Evolutionary conservation across 2,113 vertebrate species (phyloP), one percentile per base, ranked within the genome.

Genomic region (Fregata magnificens): DNA sequence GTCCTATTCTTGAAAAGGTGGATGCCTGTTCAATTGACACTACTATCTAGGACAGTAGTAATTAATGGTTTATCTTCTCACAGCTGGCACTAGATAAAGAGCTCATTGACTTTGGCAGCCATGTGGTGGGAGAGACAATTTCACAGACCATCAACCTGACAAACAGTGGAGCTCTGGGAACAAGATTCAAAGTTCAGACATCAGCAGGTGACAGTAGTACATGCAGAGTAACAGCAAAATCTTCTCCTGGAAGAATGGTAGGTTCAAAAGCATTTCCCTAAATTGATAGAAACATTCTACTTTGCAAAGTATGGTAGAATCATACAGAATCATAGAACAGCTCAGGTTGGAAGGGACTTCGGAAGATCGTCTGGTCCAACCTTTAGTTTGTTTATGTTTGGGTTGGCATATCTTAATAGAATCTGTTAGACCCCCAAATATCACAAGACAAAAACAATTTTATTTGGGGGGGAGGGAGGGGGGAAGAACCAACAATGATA

Each of bases 31-130:
- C 71, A 78, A 31, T 83, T 81, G 91, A 74, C n/a, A 8, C 69
- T 55, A 24, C 59, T 82, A 49, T 92, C 69, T 92, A 42, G 97
- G 89, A 34, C 86, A 92, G 76, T 36, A 44, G 66, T 96, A 96
- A 97, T 92, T 72, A 88, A 77, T 62, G 61, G 63, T 74, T 96
- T 92, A 7, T 90, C 93, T 92, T 95, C 66, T 83, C 95, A 62
- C 98, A 99, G 99, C 97, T 99, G 95, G 98, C 98, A 67, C 98
- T 99, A 16, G 99, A 99, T 98, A 98, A 97, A 95, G 97, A 98
- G 92, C 96, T 98, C 94, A 92, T 99, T 84, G 98, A 99, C 96
- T 99, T 99, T 34, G 99, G 99, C 82, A 98, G 98, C 78, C 98
- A 99, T 17, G 97, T 99, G 86, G 98, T 99, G 82, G 99, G 99